Evolutionary conservation across 2,113 vertebrate genomes (phyloP).

Genomic region (Prionailurus bengalensis): DNA sequence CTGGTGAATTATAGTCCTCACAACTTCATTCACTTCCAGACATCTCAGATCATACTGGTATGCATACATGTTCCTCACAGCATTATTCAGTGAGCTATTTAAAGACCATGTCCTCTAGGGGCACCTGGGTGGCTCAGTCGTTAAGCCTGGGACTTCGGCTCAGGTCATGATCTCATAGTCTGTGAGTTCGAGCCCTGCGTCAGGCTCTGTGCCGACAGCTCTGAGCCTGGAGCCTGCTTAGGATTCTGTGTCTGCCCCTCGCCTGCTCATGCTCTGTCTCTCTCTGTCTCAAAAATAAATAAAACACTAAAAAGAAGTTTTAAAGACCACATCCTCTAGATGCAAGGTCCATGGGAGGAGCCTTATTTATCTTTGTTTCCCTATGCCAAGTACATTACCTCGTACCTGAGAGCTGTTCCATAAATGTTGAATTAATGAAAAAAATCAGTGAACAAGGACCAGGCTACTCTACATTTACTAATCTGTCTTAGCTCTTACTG

Average conservation of each 20-base stretch:
- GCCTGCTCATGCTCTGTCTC: too few species aligned
- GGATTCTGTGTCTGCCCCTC: too few species aligned
- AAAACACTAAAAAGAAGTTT: not conserved
- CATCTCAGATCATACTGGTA: not conserved
- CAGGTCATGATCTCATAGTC: too few species aligned
- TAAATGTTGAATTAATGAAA: slow-evolving; percentile 55
- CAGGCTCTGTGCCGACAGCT: too few species aligned
- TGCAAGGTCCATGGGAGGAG: not conserved
- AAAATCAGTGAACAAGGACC: slow-evolving; percentile 53
- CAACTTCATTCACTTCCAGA: not conserved
- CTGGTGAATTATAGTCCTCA: not conserved
- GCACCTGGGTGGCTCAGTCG: too few species aligned
- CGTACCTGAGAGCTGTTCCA: not conserved
- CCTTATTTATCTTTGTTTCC: not conserved
- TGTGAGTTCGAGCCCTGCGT: too few species aligned
- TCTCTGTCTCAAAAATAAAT: too few species aligned
- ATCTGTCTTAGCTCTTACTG: slow-evolving; percentile 29
- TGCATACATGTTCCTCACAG: not conserved
- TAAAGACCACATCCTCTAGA: not conserved
- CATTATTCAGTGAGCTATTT: not conserved
- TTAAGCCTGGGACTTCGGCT: too few species aligned
- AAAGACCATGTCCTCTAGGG: not conserved
- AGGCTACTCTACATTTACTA: not conserved
- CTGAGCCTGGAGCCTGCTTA: too few species aligned
- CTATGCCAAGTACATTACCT: not conserved